A percentile compares a stretch with the other conserved stretches of the same genome.
These are phyloP conservation scores for Tragelaphus eurycerus DNA, from an alignment of 2,797 vertebrate genomes.

Conservation along the genomic window DNA sequence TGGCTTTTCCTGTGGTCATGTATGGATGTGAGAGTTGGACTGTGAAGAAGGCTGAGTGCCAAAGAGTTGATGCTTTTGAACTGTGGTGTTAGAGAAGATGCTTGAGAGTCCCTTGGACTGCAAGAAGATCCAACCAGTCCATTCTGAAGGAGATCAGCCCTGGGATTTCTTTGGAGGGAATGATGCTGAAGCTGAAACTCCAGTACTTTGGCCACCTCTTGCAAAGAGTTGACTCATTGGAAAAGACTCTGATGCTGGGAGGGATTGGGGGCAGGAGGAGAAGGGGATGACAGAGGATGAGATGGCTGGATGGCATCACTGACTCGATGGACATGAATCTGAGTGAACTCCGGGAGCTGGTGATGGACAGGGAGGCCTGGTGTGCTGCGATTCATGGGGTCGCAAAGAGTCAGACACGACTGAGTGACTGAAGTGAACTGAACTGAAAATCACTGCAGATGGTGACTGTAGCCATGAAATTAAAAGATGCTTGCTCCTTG, in stretches of 20 bases:
- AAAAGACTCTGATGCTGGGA: not conserved
- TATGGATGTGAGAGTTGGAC: not conserved
- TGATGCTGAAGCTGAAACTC: not conserved
- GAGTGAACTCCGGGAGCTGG: not conserved
- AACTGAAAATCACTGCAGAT: not conserved
- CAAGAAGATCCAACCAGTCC: not conserved
- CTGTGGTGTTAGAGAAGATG: not conserved
- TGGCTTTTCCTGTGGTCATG: not conserved
- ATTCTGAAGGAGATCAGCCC: not conserved
- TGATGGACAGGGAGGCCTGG: not conserved
- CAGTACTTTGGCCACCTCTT: not conserved
- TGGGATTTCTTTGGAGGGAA: not conserved
- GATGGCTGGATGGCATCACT: not conserved
- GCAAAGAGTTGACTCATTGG: not conserved
- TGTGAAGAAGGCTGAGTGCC: rapidly evolving
- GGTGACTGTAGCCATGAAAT: not conserved
- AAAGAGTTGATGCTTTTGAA: not conserved
- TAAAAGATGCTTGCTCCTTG: not conserved
- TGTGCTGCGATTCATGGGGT: rapidly evolving
- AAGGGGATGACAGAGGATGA: not conserved
- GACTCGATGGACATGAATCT: not conserved
- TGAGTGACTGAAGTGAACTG: not conserved
- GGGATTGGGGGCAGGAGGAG: not conserved
- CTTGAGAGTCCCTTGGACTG: not conserved
- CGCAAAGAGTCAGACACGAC: not conserved